Conservation (phyloP, 2,113 vertebrate genomes). For the Phaethornis superciliosus region DNA sequence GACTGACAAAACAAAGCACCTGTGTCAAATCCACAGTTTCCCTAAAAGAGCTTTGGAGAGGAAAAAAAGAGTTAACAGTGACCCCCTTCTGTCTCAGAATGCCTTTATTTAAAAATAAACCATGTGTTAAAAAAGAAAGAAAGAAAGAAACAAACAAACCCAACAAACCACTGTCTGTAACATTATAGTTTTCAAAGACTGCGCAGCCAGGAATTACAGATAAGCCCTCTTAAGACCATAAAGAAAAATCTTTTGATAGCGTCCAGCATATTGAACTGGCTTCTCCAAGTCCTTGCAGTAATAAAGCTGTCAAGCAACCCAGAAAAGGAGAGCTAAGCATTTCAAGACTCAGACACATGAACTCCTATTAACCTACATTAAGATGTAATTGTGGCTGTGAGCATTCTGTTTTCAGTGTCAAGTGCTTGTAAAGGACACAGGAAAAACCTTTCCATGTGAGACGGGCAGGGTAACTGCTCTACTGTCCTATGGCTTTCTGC, state of each 20-base stretch:
- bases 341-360: conserved; percentile 31
- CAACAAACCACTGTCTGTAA: not conserved
- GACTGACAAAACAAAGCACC: not conserved
- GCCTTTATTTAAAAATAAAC: conserved; percentile 42
- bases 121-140: not conserved
- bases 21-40: not conserved
- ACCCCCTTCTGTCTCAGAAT: not conserved
- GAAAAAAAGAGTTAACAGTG: not conserved
- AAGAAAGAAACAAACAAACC: not conserved
- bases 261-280: conserved; percentile 19
- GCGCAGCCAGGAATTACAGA: conserved; percentile 52
- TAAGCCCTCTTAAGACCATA: conserved; percentile 46
- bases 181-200: conserved; percentile 30
- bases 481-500: not conserved
- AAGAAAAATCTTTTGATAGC: conserved; percentile 23
- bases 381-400: conserved; percentile 19
- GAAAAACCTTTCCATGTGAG: not conserved
- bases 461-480: not conserved
- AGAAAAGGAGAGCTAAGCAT: conserved; percentile 23
- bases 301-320: conserved; percentile 52
- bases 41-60: not conserved
- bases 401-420: not conserved
- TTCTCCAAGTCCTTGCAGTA: not conserved
- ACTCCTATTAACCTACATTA: conserved; percentile 47
- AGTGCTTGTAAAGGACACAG: conserved; percentile 18